Base-by-base conservation (phyloP, 1,140 invertebrate genomes). In the Ephestia elutella region DNA sequence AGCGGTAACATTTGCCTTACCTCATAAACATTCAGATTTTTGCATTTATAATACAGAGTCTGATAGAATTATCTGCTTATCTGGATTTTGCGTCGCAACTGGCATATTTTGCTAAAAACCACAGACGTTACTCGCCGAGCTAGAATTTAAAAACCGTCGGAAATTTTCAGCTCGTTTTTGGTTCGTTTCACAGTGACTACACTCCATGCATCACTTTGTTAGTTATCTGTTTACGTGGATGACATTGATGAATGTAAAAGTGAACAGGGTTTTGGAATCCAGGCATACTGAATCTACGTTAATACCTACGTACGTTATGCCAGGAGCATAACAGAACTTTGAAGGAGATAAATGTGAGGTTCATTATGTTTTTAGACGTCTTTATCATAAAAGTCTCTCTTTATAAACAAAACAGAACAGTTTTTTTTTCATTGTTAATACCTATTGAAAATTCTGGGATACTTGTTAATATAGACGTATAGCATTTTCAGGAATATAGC, bases 171-270 rank as follows among this genome's bases (percentile, higher is more conserved):
- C 38, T 44, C 7, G 38, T 15, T n/a, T 44, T 44, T 17, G 49
- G 21, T 60, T 71, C 57, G 63, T 70, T 74, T 67, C 66, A 67
- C 73, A 64, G 70, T 65, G 58, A 28, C 60, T 67, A 66, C 62
- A 63, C 65, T 65, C 68, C 65, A 75, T 75, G 68, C 68, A 72
- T 75, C 73, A 75, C 73, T 65, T 63, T 60, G 65, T 71, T 70
- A 70, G 65, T 72, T 71, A 75, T 75, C 67, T 70, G 66, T 72
- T 67, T 66, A 67, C 61, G 58, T 53, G 56, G 58, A 53, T 72
- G 73, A 75, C 70, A 62, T 65, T 70, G 73, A 75, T 70, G 66
- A 73, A 75, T 75, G 73, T 67, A 62, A 54, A 55, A 68, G 30
- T 62, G 60, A 70, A 67, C 63, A 63, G 54, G 55, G 44, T 59